A percentile compares a stretch with the other conserved stretches of the same genome.
Evolutionary conservation across 2,888 invertebrate genomes (phyloP).

Genomic region (Hylaea fasciaria): DNA sequence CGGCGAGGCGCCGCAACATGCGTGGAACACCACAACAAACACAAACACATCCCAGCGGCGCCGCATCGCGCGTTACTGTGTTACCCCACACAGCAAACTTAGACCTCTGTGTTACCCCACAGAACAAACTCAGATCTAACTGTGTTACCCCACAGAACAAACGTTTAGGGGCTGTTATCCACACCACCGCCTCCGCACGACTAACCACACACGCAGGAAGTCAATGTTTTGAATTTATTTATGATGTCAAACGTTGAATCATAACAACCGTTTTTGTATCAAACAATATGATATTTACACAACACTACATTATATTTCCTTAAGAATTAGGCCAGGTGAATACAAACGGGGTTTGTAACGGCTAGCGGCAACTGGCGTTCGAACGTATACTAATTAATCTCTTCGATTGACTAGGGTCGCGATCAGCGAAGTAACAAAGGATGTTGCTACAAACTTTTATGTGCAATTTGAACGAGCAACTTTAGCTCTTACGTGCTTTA

Average conservation of each 20-base stretch:
- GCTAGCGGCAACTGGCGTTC: too few species aligned
- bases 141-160: too few species aligned
- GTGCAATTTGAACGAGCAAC: slow-evolving; percentile 1
- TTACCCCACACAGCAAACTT: too few species aligned
- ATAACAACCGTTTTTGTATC: slow-evolving; percentile 53
- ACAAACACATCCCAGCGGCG: slow-evolving; percentile 46
- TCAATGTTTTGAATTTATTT: slow-evolving; percentile 55
- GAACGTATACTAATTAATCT: too few species aligned
- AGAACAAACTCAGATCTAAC: too few species aligned
- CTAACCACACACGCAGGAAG: slow-evolving; percentile 69
- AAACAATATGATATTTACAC: slow-evolving; percentile 73
- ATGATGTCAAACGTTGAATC: slow-evolving; percentile 62
- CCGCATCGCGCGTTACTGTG: slow-evolving; percentile 61
- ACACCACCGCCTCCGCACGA: slow-evolving; percentile 51
- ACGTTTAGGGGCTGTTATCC: too few species aligned
- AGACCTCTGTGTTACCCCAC: too few species aligned
- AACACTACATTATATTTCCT: slow-evolving; percentile 61
- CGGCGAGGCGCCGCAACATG: slow-evolving; percentile 63
- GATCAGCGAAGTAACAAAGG: slow-evolving; percentile 44
- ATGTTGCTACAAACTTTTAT: slow-evolving; percentile 35
- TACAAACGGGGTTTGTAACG: too few species aligned
- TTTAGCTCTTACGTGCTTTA: slow-evolving; percentile 33
- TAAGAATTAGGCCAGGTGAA: too few species aligned
- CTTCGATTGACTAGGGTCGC: too few species aligned
- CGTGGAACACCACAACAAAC: slow-evolving; percentile 55